Evolutionary conservation across 2,113 vertebrate species (phyloP), one percentile per base, ranked within the genome.

Genomic region (Condylura cristata): DNA sequence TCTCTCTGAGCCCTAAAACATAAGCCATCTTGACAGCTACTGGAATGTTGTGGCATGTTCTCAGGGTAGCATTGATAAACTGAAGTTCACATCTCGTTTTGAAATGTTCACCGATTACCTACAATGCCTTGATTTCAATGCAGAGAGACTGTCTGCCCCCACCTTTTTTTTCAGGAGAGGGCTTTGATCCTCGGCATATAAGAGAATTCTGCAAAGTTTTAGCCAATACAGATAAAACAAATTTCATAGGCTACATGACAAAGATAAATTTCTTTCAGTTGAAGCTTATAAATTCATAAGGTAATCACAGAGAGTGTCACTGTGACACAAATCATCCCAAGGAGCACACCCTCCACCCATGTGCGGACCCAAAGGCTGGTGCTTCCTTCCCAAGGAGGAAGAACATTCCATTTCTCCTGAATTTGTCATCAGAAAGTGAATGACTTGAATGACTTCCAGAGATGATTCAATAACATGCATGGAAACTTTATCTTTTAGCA

Each of bases 91-190:
- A 37, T 17, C 28, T 44, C 74, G 58, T 95, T 68, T 72, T 66
- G 34, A 86, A 89, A 90, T 90, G 78, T 76, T 63, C 48, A 75
- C 44, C 53, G 58, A 79, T 72, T 96, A 65, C 75, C 79, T 71
- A 95, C 81, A 95, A 96, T 44, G 95, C 70, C 84, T 97, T 94
- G 83, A 95, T 88, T 96, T 94, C 60, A 75, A 76, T 41, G 72
- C 79, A 53, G 76, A 85, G 95, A 85, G 66, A 8, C 3, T 0
- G 76, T 82, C 65, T 70, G 8, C n/a, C 44, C 51, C 51, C 84
- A 74, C 3, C 37, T 61, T 78, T 37, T 66, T 68, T 56, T 68
- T 80, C 68, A 84, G 3, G 2, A 11, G 2, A 9, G 1, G 22
- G 48, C 32, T 86, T 60, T 18, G 5, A 41, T 20, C n/a, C 46